Conservation (phyloP, 2,888 invertebrate species). For the Drosophila algonquin region DNA sequence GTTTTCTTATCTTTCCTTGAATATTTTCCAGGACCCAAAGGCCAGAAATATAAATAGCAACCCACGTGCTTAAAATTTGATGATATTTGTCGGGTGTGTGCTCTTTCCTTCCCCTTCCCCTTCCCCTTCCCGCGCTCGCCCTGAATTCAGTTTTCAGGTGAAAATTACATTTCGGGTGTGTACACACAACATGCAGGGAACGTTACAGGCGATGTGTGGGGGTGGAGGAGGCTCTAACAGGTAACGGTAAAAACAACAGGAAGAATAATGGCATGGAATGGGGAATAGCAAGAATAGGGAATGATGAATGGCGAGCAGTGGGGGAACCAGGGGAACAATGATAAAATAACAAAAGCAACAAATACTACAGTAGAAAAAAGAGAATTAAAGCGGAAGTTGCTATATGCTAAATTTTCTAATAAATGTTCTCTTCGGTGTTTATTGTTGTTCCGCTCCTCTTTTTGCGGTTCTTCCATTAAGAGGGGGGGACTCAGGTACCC, state of each 20-base stretch:
- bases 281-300: slow-evolving; percentile 20
- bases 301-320: slow-evolving; percentile 31
- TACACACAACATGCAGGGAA: slow-evolving; percentile 35
- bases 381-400: slow-evolving; percentile 66
- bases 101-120: slow-evolving; percentile 5
- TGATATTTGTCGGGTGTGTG: slow-evolving; percentile 21
- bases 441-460: not conserved
- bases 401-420: slow-evolving; percentile 66
- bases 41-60: no score
- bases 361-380: slow-evolving; percentile 25
- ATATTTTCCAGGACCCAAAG: no score
- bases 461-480: not conserved
- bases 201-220: slow-evolving; percentile 5
- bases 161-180: slow-evolving; percentile 62
- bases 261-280: slow-evolving; percentile 16
- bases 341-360: slow-evolving; percentile 31
- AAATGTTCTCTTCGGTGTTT: not conserved
- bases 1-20: no score
- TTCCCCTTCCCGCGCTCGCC: not conserved
- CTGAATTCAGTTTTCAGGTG: slow-evolving; percentile 50
- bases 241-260: slow-evolving; percentile 22
- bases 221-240: slow-evolving; percentile 39
- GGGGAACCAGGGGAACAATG: slow-evolving; percentile 5
- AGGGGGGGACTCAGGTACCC: not conserved
- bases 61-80: slow-evolving; percentile 3